Evolutionary conservation across 2,797 vertebrate species (phyloP).

Genomic region (Clarias pachynema): DNA sequence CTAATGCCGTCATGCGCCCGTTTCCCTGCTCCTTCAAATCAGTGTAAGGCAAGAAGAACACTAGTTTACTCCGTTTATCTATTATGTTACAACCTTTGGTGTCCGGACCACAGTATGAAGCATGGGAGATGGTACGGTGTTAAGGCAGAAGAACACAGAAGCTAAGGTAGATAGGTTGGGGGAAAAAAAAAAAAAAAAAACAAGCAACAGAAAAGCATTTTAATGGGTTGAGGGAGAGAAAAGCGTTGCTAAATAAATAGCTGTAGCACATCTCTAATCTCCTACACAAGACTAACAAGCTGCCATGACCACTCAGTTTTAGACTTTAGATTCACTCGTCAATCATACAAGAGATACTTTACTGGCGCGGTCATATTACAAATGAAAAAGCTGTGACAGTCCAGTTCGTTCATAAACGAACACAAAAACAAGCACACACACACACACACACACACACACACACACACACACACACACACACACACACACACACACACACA

Average conservation of each 20-base stretch:
- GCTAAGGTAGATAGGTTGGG: conserved; percentile 33
- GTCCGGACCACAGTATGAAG: conserved; percentile 51
- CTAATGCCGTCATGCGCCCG: conserved; percentile 15
- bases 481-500: conserved; percentile 14
- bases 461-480: conserved; percentile 2
- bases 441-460: conserved; percentile 18
- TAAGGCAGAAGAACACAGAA: conserved; percentile 60
- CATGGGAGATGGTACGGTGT: conserved; percentile 47
- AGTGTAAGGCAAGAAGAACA: conserved; percentile 58
- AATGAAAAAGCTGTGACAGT: conserved; percentile 37
- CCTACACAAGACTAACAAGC: conserved; percentile 45
- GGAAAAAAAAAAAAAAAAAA: conserved; percentile 13
- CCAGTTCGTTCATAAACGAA: conserved; percentile 43
- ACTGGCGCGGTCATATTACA: neutral
- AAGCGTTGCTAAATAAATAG: neutral
- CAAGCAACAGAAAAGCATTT: conserved; percentile 1
- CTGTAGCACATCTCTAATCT: conserved; percentile 39
- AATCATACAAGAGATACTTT: conserved; percentile 30
- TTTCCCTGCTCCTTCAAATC: conserved; percentile 10
- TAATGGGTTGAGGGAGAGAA: neutral
- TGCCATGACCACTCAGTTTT: conserved; percentile 33
- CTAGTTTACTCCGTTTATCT: conserved; percentile 39
- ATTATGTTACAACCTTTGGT: conserved; percentile 53
- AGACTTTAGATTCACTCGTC: neutral
- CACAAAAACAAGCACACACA: conserved; percentile 13